Percentiles rank a stretch among this genome's conserved stretches.
These are phyloP conservation scores for Zosterops lateralis DNA, from an alignment of 2,113 vertebrate species.

Conservation along the genomic window DNA sequence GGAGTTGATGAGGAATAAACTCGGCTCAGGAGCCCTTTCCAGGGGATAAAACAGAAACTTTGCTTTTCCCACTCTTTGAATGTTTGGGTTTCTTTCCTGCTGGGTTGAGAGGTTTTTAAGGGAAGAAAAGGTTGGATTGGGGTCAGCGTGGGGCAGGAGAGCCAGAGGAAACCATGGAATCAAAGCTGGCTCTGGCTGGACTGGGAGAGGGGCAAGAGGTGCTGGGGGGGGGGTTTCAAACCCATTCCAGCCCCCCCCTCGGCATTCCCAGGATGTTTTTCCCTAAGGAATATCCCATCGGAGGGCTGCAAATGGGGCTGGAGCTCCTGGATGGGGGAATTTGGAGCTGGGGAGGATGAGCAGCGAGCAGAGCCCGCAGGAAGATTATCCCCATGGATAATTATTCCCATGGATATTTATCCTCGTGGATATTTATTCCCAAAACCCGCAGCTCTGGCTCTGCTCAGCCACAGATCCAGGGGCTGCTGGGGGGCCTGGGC, in stretches of 20 bases:
- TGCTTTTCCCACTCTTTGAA: neutral
- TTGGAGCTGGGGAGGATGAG: neutral
- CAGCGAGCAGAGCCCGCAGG: neutral
- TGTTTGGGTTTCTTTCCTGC: neutral
- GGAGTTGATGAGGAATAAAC: neutral
- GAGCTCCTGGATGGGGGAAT: neutral
- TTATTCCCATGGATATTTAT: neutral
- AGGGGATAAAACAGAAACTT: neutral
- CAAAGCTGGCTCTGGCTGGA: neutral
- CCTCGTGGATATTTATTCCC: neutral
- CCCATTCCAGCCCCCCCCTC: fast-evolving
- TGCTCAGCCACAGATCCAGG: neutral
- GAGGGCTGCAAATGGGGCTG: neutral
- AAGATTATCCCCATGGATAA: neutral
- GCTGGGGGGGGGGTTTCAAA: fast-evolving
- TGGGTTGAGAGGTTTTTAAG: neutral
- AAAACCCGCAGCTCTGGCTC: neutral
- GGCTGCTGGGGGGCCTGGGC: neutral
- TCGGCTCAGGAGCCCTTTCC: neutral
- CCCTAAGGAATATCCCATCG: fast-evolving
- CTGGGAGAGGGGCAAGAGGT: neutral
- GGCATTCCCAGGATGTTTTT: fast-evolving
- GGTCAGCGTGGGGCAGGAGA: neutral
- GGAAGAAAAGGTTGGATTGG: neutral
- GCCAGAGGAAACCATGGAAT: neutral